Evolutionary conservation across 2,113 vertebrate species (phyloP), one percentile per base, ranked within the genome.

Genomic region (Varanus komodoensis): DNA sequence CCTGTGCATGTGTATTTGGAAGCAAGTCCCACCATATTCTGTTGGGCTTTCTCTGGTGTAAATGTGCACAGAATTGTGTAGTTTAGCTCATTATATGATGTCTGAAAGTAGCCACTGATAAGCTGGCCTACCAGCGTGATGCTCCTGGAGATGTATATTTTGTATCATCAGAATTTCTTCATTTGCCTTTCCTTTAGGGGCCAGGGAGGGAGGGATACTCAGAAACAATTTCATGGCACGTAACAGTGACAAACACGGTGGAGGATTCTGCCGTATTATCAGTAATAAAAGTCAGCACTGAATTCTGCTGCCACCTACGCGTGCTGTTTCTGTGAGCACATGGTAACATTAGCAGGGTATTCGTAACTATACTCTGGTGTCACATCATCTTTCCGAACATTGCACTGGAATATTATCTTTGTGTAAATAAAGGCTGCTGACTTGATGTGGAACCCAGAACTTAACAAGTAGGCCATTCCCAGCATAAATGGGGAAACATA

Each of bases 361-460:
- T 5, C 61, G 4, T 83, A 61, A 61, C 19, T 29, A 64, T 83
- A 57, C 69, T 61, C 64, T 38, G 6, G 68, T 84, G 73, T 68
- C 54, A 54, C 64, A 67, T 75, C 69, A 67, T 84, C 6, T 79
- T 5, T 77, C 32, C 67, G 88, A 64, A 89, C 83, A 64, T 74
- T 75, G 71, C 69, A 75, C 73, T 48, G 52, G 29, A 82, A 84
- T 85, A 48, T 73, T 71, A 71, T 71, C 38, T n/a, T 64, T 9
- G 48, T 57, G 17, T 82, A 88, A 88, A 82, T 73, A 88, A 88
- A 85, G 38, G 15, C 38, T 61, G 8, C 54, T 87, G 73, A 23
- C 54, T 86, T 34, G 69, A n/a, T 34, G 21, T 50, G 32, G 32
- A 29, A 74, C 48, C 19, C 17, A 8, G 14, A 21, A 11, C 48